Percentiles rank a stretch among this genome's conserved stretches.
Conservation (phyloP, 2,113 vertebrate genomes). For the Oryzias curvinotus region DNA sequence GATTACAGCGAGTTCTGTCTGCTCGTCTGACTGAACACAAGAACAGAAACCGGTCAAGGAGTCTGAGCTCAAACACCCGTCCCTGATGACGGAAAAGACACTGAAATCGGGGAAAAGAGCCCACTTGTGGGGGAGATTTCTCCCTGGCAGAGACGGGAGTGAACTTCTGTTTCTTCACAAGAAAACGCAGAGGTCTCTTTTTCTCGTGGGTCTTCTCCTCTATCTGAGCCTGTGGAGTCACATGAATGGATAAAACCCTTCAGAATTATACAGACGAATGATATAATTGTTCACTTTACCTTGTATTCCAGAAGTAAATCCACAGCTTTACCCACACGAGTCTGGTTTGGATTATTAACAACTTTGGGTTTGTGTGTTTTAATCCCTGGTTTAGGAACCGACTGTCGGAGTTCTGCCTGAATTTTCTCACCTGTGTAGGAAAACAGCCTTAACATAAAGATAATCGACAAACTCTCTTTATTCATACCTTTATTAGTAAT, state of each 20-base stretch:
- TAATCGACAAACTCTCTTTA: not conserved
- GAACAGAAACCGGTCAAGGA: not conserved
- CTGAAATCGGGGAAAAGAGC: not conserved
- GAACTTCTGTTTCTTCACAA: constrained; percentile 75
- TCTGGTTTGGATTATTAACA: constrained; percentile 67
- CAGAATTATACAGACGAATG: not conserved
- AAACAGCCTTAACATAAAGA: not conserved
- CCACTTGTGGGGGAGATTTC: constrained; percentile 79
- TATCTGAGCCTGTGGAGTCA: constrained; percentile 68
- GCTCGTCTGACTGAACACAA: constrained; percentile 83
- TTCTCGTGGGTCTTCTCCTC: constrained; percentile 56
- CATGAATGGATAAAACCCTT: not conserved
- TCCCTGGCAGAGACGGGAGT: constrained; percentile 79
- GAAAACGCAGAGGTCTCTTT: constrained; percentile 72
- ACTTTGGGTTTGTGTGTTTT: constrained; percentile 68
- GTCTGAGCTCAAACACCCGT: not conserved
- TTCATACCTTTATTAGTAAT: constrained; percentile 84
- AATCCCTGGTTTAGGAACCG: constrained; percentile 67
- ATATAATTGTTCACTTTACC: constrained; percentile 70
- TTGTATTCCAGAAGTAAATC: constrained; percentile 80
- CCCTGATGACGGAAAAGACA: not conserved
- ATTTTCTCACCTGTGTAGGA: constrained; percentile 79
- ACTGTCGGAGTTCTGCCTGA: constrained; percentile 77
- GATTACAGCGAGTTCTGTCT: constrained; percentile 85
- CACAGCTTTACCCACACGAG: constrained; percentile 64